Conservation (phyloP, 2,113 vertebrate species). For the Spilogale gracilis region DNA sequence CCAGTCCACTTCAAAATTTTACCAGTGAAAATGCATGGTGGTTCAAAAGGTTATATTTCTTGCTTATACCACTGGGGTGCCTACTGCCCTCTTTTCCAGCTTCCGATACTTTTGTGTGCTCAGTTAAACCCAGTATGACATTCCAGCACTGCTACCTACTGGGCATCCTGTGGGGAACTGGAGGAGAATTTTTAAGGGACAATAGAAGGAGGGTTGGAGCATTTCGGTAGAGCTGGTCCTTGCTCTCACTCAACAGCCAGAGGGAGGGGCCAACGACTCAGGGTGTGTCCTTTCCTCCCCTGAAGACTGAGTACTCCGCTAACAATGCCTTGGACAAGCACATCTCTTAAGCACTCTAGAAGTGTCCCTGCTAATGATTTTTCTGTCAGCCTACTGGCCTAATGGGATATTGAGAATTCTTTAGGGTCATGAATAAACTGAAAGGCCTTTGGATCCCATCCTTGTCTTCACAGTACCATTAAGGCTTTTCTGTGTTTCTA, state of each 20-base stretch:
- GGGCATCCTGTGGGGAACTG: neutral
- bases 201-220: neutral
- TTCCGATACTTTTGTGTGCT: neutral
- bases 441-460: neutral
- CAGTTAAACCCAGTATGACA: neutral
- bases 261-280: neutral
- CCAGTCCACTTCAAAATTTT: conserved; percentile 23
- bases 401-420: neutral
- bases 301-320: neutral
- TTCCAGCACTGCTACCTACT: too few species aligned
- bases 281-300: accelerated
- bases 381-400: neutral
- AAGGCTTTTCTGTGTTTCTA: conserved; percentile 2
- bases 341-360: neutral
- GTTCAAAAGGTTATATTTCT: neutral
- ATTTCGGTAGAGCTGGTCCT: neutral
- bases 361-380: neutral
- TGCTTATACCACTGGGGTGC: neutral
- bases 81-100: neutral
- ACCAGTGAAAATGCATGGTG: neutral
- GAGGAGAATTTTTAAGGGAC: neutral
- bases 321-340: neutral
- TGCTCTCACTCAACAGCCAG: neutral
- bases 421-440: neutral
- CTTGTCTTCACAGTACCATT: neutral